These are phyloP conservation scores for Neodiprion fabricii DNA, from an alignment of 1,140 invertebrate genomes.

Conservation along the genomic window DNA sequence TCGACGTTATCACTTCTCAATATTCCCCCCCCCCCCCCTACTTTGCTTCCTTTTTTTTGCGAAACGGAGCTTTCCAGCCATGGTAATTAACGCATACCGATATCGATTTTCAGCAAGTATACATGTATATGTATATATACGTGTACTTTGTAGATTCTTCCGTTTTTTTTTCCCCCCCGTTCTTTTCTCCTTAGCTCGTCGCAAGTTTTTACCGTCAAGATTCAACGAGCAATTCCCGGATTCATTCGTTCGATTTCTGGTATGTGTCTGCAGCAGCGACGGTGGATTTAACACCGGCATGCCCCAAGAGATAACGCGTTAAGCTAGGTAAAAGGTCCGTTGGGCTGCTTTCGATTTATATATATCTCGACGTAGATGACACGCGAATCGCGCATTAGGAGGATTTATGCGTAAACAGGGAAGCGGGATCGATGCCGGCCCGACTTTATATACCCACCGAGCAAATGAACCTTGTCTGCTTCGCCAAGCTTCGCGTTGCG, in stretches of 20 bases:
- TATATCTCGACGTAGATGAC: neutral
- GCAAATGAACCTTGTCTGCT: too few species aligned
- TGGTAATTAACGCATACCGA: too few species aligned
- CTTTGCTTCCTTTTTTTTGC: too few species aligned
- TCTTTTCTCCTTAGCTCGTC: neutral
- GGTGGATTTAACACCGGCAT: neutral
- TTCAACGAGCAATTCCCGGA: neutral
- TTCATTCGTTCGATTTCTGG: too few species aligned
- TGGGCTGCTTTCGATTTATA: neutral
- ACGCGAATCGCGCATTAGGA: constrained; percentile 4
- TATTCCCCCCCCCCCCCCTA: too few species aligned
- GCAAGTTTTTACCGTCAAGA: neutral
- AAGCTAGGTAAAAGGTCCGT: neutral
- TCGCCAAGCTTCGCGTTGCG: too few species aligned
- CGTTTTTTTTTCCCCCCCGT: neutral
- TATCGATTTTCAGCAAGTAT: too few species aligned
- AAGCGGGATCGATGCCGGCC: neutral
- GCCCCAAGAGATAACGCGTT: neutral
- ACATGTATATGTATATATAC: too few species aligned
- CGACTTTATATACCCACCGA: too few species aligned
- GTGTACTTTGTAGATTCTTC: neutral
- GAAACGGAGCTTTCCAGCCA: neutral
- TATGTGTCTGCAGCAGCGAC: too few species aligned
- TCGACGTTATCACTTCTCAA: neutral
- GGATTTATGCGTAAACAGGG: constrained; percentile 4